These are phyloP conservation scores for Aphrocallistes beatrix DNA, from an alignment of 37 sponge, comb jelly and placozoan species.

Conservation along the genomic window DNA sequence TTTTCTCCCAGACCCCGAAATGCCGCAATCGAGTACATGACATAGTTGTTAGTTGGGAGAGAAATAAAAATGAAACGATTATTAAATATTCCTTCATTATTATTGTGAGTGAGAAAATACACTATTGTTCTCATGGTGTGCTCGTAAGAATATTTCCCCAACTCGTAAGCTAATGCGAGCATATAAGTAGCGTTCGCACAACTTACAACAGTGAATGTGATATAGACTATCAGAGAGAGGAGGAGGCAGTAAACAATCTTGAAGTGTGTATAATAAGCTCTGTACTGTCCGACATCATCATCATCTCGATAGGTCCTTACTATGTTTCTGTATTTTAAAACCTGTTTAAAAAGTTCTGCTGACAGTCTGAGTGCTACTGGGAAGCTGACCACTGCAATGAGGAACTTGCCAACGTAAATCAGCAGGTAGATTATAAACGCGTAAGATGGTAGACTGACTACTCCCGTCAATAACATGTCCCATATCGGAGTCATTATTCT, in stretches of 20 bases:
- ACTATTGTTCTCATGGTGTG: background rate
- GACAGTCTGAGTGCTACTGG: background rate
- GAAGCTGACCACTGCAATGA: background rate
- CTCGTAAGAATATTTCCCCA: background rate
- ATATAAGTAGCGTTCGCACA: background rate
- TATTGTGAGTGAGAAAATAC: background rate
- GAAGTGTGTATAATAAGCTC: background rate
- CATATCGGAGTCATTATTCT: conserved; percentile 6
- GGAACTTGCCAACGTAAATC: background rate
- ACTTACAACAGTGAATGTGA: background rate
- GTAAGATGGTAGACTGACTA: background rate
- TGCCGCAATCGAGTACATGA: background rate
- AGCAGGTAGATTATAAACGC: background rate
- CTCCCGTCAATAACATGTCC: conserved; percentile 15
- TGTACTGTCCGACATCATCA: background rate
- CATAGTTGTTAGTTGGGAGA: background rate
- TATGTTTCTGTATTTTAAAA: background rate
- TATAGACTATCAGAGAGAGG: background rate
- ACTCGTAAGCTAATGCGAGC: background rate
- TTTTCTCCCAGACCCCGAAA: background rate
- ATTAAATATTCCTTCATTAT: background rate
- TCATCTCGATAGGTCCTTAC: background rate
- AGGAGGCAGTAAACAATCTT: background rate
- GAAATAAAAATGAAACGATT: background rate
- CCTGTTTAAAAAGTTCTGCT: background rate